These are phyloP conservation scores for Pristionchus maxplancki DNA, from an alignment of 2,888 invertebrate genomes.

Conservation along the genomic window DNA sequence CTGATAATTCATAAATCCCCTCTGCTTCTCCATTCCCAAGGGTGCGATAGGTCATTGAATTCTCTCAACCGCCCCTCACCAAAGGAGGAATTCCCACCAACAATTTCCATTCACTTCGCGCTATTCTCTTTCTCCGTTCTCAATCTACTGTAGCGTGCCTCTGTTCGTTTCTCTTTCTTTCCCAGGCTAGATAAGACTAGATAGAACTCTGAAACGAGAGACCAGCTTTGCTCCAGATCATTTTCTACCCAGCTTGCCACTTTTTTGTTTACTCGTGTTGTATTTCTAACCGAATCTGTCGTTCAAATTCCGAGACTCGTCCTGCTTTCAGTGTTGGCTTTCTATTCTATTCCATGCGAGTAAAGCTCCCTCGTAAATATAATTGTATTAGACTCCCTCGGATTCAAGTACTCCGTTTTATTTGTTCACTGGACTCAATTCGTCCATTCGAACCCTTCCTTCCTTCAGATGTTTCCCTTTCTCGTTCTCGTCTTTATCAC, in stretches of 20 bases:
- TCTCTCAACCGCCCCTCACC: not conserved
- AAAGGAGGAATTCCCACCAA: not conserved
- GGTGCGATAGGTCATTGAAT: slow-evolving; percentile 29
- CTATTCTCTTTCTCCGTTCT: not conserved
- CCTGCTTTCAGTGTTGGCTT: not conserved
- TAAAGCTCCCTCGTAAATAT: slow-evolving; percentile 14
- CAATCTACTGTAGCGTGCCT: not conserved
- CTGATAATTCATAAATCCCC: slow-evolving; percentile 44
- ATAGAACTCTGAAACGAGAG: not conserved
- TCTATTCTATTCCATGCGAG: not conserved
- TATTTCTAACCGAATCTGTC: slow-evolving; percentile 39
- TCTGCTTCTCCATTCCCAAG: not conserved
- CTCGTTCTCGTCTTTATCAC: not conserved
- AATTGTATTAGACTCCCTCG: slow-evolving; percentile 25
- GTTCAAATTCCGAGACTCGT: slow-evolving; percentile 26
- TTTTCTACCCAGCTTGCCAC: not conserved
- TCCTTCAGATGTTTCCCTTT: not conserved
- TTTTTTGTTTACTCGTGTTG: slow-evolving; percentile 38
- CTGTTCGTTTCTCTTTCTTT: not conserved
- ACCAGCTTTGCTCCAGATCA: not conserved
- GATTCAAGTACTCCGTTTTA: not conserved
- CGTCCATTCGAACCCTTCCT: not conserved
- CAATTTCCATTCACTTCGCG: not conserved
- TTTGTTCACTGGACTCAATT: not conserved
- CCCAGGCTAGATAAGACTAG: not conserved